Base-by-base conservation (phyloP, 2,888 invertebrate genomes). In the Monochamus alternatus region DNA sequence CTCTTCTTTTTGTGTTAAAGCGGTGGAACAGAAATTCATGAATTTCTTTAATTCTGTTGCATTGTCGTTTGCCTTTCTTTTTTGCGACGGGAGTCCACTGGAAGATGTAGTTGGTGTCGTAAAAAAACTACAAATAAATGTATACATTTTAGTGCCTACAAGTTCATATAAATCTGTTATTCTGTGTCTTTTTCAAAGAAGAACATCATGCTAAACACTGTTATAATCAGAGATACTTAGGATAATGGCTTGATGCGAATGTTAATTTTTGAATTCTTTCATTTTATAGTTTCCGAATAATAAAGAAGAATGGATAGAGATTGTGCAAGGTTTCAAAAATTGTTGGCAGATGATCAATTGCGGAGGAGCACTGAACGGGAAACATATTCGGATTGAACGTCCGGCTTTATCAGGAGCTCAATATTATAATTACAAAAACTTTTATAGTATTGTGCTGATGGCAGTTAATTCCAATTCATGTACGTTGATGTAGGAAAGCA, bases 391-490 rank as follows among this genome's bases (percentile, higher is more conserved):
- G 47, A 47, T 47, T 47, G 47, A 47, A 47, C 47, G 47, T 47
- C 47, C 47, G 10, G 1, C 47, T 47, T 47, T 47, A 47, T 47
- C 47, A 47, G 47, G 47, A 10, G 47, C 47, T 47, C 47, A 47
- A 47, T 47, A 47, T 47, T 47, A 47, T 47, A 47, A 47, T 10
- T 47, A 47, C 47, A 47, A 47, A 47, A 47, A 47, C 47, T 47
- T 47, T 47, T 47, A 47, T 47, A 47, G 47, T 9, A 47, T 47
- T 47, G 47, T 47, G 47, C 47, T 47, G 47, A 47, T 47, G 47
- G 47, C 10, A 47, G 60, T 60, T 32, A 60, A 60, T 60, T 32
- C 80, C 47, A 79, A 73, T 84, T 84, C 63, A 69, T 83, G 66
- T 78, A 80, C 59, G 75, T 81, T 12, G 60, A 60, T 32, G 32